These are phyloP conservation scores for Microtus montanus DNA, from an alignment of 2,113 vertebrate species.

Conservation along the genomic window DNA sequence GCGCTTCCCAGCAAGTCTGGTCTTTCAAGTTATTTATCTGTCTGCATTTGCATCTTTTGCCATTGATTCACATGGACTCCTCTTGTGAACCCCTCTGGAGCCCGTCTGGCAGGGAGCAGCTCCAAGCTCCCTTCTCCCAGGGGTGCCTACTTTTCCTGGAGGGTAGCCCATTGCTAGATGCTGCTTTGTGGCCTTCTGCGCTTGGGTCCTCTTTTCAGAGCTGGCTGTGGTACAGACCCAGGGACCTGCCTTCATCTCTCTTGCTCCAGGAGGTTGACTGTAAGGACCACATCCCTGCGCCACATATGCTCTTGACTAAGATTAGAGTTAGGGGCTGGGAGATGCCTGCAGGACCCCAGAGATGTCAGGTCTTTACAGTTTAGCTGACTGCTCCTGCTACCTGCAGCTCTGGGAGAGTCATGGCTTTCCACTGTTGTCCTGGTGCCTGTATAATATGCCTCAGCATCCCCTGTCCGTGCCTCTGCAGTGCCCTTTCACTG, in stretches of 20 bases:
- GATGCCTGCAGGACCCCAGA: not conserved
- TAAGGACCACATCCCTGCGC: not conserved
- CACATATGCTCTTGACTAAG: not conserved
- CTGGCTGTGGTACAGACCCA: not conserved
- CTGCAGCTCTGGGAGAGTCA: not conserved
- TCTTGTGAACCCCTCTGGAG: constrained; percentile 44
- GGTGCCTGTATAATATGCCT: not conserved
- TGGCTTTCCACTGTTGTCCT: not conserved
- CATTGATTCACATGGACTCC: constrained; percentile 62
- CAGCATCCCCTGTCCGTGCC: not conserved
- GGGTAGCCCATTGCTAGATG: not conserved
- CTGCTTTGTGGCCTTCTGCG: not conserved
- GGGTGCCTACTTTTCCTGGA: not conserved
- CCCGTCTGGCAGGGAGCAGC: constrained; percentile 5
- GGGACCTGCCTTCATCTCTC: not conserved
- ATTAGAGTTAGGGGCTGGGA: not conserved
- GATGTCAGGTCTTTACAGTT: not conserved
- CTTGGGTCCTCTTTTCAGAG: not conserved
- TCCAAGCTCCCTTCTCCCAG: not conserved
- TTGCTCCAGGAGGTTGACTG: not conserved
- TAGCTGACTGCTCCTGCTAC: too few relatives aligned
- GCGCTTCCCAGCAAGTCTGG: constrained; percentile 52
- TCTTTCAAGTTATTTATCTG: constrained; percentile 80
- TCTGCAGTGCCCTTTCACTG: not conserved
- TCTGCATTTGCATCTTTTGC: constrained; percentile 75